A percentile compares a stretch with the other conserved stretches of the same genome.
phyloP scores from a whole-genome alignment of 2,113 vertebrate species.

The Callocephalon fimbriatum region DNA sequence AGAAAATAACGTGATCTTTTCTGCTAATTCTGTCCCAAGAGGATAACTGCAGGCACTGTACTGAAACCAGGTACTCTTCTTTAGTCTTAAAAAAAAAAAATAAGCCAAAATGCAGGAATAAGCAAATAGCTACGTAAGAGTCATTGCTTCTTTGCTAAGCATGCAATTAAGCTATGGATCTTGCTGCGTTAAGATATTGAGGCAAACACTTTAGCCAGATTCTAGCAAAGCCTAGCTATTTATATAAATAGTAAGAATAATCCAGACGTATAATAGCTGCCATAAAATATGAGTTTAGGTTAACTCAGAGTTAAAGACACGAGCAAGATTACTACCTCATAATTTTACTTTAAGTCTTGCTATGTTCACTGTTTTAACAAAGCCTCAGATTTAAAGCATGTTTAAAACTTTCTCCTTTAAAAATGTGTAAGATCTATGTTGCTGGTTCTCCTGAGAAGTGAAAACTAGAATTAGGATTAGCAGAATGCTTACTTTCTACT shows the following conservation, averaged over 20 bases:
- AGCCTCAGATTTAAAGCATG: neutral
- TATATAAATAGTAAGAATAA: slow-evolving; percentile 17
- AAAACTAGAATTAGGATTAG: neutral
- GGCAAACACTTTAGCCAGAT: neutral
- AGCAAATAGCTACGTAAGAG: neutral
- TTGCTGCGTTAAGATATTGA: neutral
- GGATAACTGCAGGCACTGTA: neutral
- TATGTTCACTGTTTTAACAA: neutral
- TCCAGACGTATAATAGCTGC: neutral
- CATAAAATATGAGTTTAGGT: neutral
- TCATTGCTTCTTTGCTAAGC: neutral
- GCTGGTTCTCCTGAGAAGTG: neutral
- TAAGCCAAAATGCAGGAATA: neutral
- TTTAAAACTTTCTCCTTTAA: neutral
- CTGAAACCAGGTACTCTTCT: neutral
- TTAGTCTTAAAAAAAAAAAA: neutral
- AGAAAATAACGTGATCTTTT: neutral
- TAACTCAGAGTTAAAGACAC: neutral
- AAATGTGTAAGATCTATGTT: neutral
- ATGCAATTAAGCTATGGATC: neutral
- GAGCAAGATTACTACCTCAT: neutral
- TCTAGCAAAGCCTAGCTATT: neutral
- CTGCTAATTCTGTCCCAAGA: neutral
- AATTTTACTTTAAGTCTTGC: neutral
- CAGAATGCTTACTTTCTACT: neutral